Evolutionary conservation across 2,113 vertebrate species (phyloP).

Genomic region (Neodon shergylaensis): DNA sequence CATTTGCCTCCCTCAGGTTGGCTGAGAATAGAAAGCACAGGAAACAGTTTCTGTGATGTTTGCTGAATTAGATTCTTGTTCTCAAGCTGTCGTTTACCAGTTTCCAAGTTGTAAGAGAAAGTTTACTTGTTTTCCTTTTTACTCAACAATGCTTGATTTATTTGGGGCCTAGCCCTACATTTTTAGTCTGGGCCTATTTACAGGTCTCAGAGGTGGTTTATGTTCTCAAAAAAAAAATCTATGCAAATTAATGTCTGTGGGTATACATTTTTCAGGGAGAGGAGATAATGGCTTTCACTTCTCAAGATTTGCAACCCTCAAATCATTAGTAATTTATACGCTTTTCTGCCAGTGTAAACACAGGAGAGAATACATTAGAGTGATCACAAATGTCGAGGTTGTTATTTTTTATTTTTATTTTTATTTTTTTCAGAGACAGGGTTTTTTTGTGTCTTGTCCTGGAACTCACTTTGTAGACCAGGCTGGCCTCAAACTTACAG

Average conservation of each 20-base stretch:
- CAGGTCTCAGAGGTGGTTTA: background rate
- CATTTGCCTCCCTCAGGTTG: background rate
- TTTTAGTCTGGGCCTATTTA: background rate
- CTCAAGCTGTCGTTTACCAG: background rate
- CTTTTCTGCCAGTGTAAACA: background rate
- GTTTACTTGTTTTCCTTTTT: slow-evolving; percentile 37
- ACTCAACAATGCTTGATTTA: background rate
- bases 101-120: slow-evolving; percentile 25
- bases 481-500: no score
- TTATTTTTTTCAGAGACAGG: no score
- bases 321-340: background rate
- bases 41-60: background rate
- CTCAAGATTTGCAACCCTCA: background rate
- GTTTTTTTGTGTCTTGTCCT: no score
- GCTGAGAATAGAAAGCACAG: background rate
- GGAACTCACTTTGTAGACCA: no score
- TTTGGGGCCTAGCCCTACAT: background rate
- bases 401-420: background rate
- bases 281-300: background rate
- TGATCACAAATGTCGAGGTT: background rate
- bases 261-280: background rate
- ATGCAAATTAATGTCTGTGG: background rate
- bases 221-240: background rate
- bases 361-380: background rate
- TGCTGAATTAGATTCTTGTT: background rate